Conservation (phyloP, 2,797 vertebrate genomes). For the Botia kubotai region DNA sequence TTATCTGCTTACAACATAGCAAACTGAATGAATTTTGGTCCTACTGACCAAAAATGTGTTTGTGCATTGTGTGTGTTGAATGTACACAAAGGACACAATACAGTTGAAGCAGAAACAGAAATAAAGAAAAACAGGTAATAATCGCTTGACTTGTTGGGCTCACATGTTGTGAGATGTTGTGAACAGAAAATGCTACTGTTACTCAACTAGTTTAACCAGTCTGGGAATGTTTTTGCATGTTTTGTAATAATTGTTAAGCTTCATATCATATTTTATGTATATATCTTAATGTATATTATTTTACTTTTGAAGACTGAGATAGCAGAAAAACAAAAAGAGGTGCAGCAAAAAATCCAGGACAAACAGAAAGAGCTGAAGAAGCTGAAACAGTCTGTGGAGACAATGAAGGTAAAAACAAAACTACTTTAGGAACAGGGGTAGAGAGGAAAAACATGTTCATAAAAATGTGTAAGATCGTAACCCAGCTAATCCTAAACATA, state of each 20-base stretch:
- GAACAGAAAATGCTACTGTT: background rate
- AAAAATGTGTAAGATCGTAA: too few species aligned
- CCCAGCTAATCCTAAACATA: too few species aligned
- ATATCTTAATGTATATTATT: background rate
- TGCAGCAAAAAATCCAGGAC: background rate
- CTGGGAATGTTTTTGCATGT: too few species aligned
- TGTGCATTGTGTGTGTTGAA: background rate
- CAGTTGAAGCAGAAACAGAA: background rate
- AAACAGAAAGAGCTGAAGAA: background rate
- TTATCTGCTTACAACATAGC: background rate
- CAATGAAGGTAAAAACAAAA: slow-evolving; percentile 11
- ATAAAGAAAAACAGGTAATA: background rate
- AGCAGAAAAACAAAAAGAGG: background rate
- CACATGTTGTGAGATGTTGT: background rate
- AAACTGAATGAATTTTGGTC: background rate
- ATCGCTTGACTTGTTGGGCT: background rate
- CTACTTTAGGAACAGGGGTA: background rate
- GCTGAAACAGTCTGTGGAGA: background rate
- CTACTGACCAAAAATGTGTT: slow-evolving; percentile 2
- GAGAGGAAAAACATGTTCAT: too few species aligned
- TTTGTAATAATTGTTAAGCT: too few species aligned
- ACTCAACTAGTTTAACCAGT: background rate
- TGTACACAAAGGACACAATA: slow-evolving; percentile 4
- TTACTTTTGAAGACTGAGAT: background rate
- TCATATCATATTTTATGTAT: too few species aligned